Evolutionary conservation across 2,888 invertebrate genomes (phyloP), one percentile per base, ranked within the genome.

Genomic region (Drosophila subsilvestris): DNA sequence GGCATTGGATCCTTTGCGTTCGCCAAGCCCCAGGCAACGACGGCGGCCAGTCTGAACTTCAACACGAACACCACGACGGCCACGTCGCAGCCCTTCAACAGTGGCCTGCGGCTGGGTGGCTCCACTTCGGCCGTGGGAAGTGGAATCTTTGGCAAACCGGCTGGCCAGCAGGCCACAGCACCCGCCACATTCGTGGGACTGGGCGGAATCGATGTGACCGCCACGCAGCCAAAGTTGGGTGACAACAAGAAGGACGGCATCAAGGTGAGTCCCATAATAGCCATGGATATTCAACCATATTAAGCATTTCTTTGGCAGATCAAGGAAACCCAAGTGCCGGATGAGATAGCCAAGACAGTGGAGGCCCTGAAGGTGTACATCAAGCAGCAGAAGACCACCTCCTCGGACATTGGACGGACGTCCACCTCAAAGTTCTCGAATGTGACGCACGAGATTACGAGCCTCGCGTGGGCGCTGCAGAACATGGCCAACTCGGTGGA

Each of bases 351-450:
- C 25, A 95, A 95, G 76, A 95, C 95, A 0, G 96, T 98, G 27
- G 96, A 97, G 65, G 93, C 94, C 2, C 96, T 98, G 88, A 97
- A 97, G 93, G 94, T 94, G 63, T 95, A 96, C 91, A 96, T 98
- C 0, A 97, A 97, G 92, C 95, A 96, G 65, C 97, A 98, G 90
- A 98, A 98, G 91, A 93, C 94, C 0, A 93, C 96, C 42, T 95
- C 96, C 70, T 97, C 97, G 0, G 97, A 97, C 86, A 95, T 98
- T 50, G 95, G 97, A 83, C 93, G 96, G 60, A 95, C 94, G 0
- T 94, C 94, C 0, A 93, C 90, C 0, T 89, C 91, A 14, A 92
- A 92, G 69, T 72, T 92, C 2, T 88, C 88, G 12, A 92, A 89
- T 71, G 91, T 92, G 0, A 87, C 89, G 9, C 86, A 88, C 44